Percentiles rank a stretch among this genome's conserved stretches.
Evolutionary conservation across 2,113 vertebrate genomes (phyloP).

Genomic region (Poeciliopsis prolifica): DNA sequence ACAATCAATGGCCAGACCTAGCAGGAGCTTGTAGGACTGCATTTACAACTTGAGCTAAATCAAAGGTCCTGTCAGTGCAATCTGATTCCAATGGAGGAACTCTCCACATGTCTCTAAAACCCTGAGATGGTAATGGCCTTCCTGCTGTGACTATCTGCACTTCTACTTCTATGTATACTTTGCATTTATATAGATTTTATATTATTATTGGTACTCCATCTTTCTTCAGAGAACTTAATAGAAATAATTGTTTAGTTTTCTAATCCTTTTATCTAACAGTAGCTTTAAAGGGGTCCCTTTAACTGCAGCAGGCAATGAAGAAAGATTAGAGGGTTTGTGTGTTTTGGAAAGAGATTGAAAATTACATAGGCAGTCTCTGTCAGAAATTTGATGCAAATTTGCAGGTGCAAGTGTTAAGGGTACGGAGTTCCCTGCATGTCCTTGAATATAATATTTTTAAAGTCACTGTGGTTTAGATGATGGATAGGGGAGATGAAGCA

Average conservation of each 20-base stretch:
- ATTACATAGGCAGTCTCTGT: neutral
- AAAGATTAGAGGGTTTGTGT: constrained; percentile 6
- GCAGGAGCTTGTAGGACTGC: constrained; percentile 42
- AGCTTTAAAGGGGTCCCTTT: constrained; percentile 8
- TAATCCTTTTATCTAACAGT: constrained; percentile 51
- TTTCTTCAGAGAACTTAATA: constrained; percentile 11
- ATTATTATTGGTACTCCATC: constrained; percentile 33
- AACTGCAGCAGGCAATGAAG: neutral
- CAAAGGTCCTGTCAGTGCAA: constrained; percentile 60
- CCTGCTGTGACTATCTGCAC: neutral
- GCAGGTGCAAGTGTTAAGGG: constrained; percentile 17
- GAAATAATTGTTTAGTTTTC: constrained; percentile 42
- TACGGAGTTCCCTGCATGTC: constrained; percentile 21
- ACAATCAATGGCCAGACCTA: constrained; percentile 64
- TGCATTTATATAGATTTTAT: constrained; percentile 25
- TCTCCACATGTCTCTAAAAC: constrained; percentile 42
- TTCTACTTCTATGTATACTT: neutral
- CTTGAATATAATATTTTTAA: constrained; percentile 46
- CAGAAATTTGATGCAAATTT: constrained; percentile 15
- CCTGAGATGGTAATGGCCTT: constrained; percentile 47
- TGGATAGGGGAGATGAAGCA: constrained; percentile 32
- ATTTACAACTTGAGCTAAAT: constrained; percentile 69
- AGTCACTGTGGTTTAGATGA: constrained; percentile 31
- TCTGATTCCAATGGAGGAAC: constrained; percentile 56
- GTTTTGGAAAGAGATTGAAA: neutral